Evolutionary conservation across 2,113 vertebrate species (phyloP), one percentile per base, ranked within the genome.

Genomic region (Physeter macrocephalus): DNA sequence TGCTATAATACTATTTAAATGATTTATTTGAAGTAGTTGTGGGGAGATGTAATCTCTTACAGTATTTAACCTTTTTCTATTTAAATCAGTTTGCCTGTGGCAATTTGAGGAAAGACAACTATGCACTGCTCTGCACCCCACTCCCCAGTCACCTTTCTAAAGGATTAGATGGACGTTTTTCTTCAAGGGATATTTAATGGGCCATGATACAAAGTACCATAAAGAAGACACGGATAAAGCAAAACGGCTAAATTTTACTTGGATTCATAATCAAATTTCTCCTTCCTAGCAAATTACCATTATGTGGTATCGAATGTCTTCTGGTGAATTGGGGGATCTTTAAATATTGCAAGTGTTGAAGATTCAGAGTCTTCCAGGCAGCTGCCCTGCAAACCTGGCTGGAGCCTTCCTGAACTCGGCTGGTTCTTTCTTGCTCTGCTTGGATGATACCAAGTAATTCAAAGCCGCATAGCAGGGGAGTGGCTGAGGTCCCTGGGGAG

Each of bases 381-480:
- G 69, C 61, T 39, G 67, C 61, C 36, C 83, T 27, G 8, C 13
- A 25, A 34, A 78, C 54, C 67, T 8, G 39, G 31, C 52, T 18
- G 59, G 41, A 95, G 52, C 94, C 72, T 94, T 83, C 75, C 81
- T 84, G 89, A 83, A 10, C 46, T 85, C 1, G 2, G 17, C 81
- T 80, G 27, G 61, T 61, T 93, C 57, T 62, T 95, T 82, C 80
- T 90, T 34, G 39, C 88, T 75, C 25, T 77, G 69, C 96, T 93
- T 97, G 97, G 93, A 54, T 88, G 92, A 88, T 95, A 96, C 96
- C 88, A 97, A 97, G 46, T 96, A 89, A 86, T 75, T 82, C 49
- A 69, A 49, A 90, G 80, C 90, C 18, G 10, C 15, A 0, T 57
- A 81, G 94, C 36, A 94, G 97, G 85, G 87, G 83, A 93, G 87